Conservation (phyloP, 1,140 invertebrate species). For the Bradysia coprophila region DNA sequence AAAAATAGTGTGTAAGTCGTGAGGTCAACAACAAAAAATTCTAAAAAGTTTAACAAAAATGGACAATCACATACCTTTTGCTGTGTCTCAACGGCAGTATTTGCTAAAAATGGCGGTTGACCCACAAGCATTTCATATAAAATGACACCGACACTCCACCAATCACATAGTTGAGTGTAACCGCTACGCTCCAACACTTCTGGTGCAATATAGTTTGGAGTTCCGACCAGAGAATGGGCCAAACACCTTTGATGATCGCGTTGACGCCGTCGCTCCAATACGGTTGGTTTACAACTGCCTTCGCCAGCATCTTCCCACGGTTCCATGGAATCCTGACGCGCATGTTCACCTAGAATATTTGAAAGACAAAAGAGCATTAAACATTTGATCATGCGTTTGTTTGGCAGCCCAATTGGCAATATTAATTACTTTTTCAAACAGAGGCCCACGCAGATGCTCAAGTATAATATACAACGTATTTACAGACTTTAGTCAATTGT, state of each 20-base stretch:
- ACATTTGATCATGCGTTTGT: conserved; percentile 4
- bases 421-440: too few species aligned
- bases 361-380: too few species aligned
- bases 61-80: conserved; percentile 51
- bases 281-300: conserved; percentile 16
- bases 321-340: conserved; percentile 92
- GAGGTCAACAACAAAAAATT: too few species aligned
- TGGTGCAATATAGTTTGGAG: conserved; percentile 97
- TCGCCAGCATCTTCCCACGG: conserved; percentile 50
- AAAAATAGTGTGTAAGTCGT: too few species aligned
- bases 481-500: too few species aligned
- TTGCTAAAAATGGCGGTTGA: conserved; percentile 89
- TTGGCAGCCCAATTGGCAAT: background rate
- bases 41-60: conserved; percentile 1
- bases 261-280: conserved; percentile 29
- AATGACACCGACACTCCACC: conserved; percentile 99
- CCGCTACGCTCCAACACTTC: conserved; percentile 84
- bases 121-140: conserved; percentile 98
- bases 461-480: too few species aligned
- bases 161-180: conserved; percentile 95
- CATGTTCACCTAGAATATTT: conserved; percentile 61
- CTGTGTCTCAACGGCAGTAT: conserved; percentile 88
- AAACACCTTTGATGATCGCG: conserved; percentile 74
- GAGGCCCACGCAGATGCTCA: too few species aligned
- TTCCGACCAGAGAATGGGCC: conserved; percentile 95